Base-by-base conservation (phyloP, 2,888 invertebrate genomes). In the Troides helena region DNA sequence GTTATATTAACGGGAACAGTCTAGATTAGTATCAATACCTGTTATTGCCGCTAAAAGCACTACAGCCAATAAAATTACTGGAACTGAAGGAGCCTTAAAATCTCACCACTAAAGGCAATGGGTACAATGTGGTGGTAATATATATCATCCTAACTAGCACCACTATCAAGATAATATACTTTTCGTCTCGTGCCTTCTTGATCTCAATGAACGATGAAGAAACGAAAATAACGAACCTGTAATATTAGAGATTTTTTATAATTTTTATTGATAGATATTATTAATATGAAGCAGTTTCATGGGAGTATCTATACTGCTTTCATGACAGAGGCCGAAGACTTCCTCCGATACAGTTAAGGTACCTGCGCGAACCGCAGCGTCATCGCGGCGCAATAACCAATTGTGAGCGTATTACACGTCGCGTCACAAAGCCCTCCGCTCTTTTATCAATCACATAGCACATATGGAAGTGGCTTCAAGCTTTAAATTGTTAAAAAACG, bases 351-450 rank as follows among this genome's bases (percentile, higher is more conserved):
- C 82, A 81, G 83, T 81, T 84, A 81, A 80, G 81, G 81, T 78
- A 75, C 78, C 77, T 77, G 78, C 74, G 75, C 83, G 88, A 93
- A 92, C 87, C 89, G 93, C 93, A 82, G 76, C 84, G 93, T 93
- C 93, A 93, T 85, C 87, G 90, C 89, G 84, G 76, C 88, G 93
- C 93, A 93, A 93, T 93, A 93, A 93, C 92, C 91, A 91, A 93
- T 93, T 93, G 93, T 93, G 90, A 86, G 83, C 86, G 88, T 90
- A 90, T 90, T 90, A 92, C 91, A 87, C 88, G 88, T 87, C 86
- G 86, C 86, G 87, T 86, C 90, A 90, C 90, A 90, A 90, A 90
- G 89, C 87, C 85, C 81, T 79, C 78, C 81, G 84, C 84, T 83
- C 83, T 85, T 85, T 82, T 79, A 76, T 76, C 83, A 75, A 67